Conservation (phyloP, 23 tunicate genomes). For the Styela plicata region DNA sequence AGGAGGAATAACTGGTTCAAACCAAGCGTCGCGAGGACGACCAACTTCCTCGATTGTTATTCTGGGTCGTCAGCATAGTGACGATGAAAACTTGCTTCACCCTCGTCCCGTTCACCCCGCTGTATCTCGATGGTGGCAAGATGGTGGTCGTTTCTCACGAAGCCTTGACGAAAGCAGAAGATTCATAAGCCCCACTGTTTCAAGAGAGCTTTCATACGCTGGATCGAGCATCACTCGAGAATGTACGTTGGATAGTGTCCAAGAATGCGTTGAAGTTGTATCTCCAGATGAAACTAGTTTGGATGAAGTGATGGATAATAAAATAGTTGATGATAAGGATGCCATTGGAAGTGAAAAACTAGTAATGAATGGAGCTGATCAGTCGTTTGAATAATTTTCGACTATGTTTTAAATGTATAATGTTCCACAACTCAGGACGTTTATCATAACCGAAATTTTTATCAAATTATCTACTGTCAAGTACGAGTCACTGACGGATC, state of each 20-base stretch:
- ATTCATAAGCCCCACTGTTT: not conserved
- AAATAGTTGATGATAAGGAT: no score
- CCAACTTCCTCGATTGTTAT: not conserved
- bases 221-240: not conserved
- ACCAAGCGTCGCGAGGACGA: not conserved
- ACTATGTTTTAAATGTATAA: no score
- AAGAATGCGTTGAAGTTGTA: not conserved
- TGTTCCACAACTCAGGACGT: no score
- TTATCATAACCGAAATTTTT: no score
- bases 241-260: slow-evolving; percentile 8
- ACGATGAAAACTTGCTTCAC: not conserved
- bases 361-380: no score
- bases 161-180: not conserved
- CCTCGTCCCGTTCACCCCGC: not conserved
- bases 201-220: not conserved
- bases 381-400: no score
- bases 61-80: slow-evolving; percentile 14
- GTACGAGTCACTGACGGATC: no score
- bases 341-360: no score
- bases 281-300: no score
- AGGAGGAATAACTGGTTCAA: slow-evolving; percentile 1
- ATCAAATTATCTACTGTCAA: no score
- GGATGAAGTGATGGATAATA: no score
- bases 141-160: slow-evolving; percentile 1
- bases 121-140: not conserved